phyloP scores from a whole-genome alignment of 2,888 invertebrate genomes.

The Spicauda simplicius region DNA sequence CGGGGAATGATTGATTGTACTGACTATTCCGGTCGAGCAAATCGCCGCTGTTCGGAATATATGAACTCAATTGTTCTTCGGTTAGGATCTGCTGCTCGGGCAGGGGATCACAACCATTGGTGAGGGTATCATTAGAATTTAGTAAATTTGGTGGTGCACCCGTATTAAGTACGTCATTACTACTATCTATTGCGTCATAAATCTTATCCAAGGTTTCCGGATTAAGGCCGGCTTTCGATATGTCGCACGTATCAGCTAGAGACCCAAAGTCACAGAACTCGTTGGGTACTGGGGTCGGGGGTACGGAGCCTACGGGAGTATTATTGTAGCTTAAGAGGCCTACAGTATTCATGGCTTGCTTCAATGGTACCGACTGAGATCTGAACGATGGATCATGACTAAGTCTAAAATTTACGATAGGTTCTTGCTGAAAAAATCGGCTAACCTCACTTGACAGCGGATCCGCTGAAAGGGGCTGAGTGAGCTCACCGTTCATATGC shows the following conservation, averaged over 20 bases:
- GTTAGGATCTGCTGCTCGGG: slow-evolving; percentile 69
- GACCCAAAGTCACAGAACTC: slow-evolving; percentile 90
- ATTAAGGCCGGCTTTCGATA: slow-evolving; percentile 78
- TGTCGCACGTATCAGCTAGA: slow-evolving; percentile 84
- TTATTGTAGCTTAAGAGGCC: slow-evolving; percentile 73
- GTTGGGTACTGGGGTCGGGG: slow-evolving; percentile 88
- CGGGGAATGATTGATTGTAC: slow-evolving; percentile 65
- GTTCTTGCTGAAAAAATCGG: slow-evolving; percentile 84
- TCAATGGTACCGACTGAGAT: slow-evolving; percentile 92
- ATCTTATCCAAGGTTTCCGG: slow-evolving; percentile 88
- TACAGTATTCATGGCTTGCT: slow-evolving; percentile 80
- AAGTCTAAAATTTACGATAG: slow-evolving; percentile 68
- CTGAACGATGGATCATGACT: slow-evolving; percentile 79
- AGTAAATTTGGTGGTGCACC: slow-evolving; percentile 60
- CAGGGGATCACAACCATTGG: slow-evolving; percentile 70
- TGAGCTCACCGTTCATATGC: slow-evolving; percentile 69
- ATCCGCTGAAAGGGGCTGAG: slow-evolving; percentile 76
- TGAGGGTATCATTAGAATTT: slow-evolving; percentile 62
- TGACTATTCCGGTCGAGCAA: slow-evolving; percentile 63
- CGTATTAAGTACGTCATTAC: slow-evolving; percentile 73
- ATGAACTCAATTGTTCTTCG: slow-evolving; percentile 69
- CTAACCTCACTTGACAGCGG: slow-evolving; percentile 85
- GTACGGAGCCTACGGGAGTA: slow-evolving; percentile 87
- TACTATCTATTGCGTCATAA: slow-evolving; percentile 86
- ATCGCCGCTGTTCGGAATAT: slow-evolving; percentile 70